These are phyloP conservation scores for Eupithecia exiguata DNA, from an alignment of 2,888 invertebrate species.

Conservation along the genomic window DNA sequence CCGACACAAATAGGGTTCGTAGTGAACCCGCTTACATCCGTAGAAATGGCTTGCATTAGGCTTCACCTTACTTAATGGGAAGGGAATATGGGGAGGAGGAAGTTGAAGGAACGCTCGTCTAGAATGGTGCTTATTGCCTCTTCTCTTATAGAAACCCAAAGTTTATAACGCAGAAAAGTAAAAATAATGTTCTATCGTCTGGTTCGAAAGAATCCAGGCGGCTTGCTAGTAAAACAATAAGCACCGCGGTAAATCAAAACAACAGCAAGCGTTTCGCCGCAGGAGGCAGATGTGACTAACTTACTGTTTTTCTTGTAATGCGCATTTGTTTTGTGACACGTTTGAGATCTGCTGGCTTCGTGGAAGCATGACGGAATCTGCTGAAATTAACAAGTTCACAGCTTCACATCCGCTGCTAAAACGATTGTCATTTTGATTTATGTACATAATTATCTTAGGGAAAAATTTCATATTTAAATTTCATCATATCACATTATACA, in stretches of 20 bases:
- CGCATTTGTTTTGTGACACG: slow-evolving; percentile 7
- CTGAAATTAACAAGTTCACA: neutral
- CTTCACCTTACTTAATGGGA: too few relatives aligned
- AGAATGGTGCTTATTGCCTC: too few relatives aligned
- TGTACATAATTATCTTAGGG: too few relatives aligned
- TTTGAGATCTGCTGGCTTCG: neutral
- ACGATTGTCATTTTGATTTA: neutral
- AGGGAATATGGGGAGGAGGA: too few relatives aligned
- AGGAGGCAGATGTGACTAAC: slow-evolving; percentile 27
- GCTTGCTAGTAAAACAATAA: slow-evolving; percentile 27
- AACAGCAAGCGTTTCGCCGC: slow-evolving; percentile 24
- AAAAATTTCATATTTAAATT: too few relatives aligned
- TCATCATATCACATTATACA: too few relatives aligned
- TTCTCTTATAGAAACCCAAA: neutral
- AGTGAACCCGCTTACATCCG: too few relatives aligned
- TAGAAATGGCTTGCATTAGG: too few relatives aligned
- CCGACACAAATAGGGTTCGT: too few relatives aligned
- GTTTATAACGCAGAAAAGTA: neutral
- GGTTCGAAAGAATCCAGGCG: slow-evolving; percentile 2
- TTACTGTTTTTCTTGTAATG: slow-evolving; percentile 10
- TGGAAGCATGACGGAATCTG: neutral
- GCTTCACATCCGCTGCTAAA: neutral
- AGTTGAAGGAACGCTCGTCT: too few relatives aligned
- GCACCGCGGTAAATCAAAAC: slow-evolving; percentile 31
- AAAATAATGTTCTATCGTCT: neutral